A percentile compares a stretch with the other conserved stretches of the same genome.
These are phyloP conservation scores for Battus philenor DNA, from an alignment of 1,140 invertebrate species.

Conservation along the genomic window DNA sequence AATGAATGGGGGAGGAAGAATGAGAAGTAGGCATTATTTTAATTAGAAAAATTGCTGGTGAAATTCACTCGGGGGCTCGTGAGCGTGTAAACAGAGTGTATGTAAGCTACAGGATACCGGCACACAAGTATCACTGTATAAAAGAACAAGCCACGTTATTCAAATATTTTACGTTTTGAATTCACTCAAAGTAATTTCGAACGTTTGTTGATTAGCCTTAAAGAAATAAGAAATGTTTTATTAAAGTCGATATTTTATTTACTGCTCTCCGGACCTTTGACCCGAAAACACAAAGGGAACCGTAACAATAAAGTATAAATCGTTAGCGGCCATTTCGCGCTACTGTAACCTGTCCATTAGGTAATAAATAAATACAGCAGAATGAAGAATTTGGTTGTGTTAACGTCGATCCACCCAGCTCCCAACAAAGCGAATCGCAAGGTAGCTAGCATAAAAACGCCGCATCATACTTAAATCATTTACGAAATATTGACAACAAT, in stretches of 20 bases:
- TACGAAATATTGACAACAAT: constrained; percentile 74
- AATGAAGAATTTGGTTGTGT: constrained; percentile 53
- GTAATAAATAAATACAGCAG: constrained; percentile 68
- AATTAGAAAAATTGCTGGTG: constrained; percentile 69
- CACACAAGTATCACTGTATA: constrained; percentile 8
- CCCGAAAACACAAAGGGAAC: constrained; percentile 13
- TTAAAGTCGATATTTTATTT: not conserved
- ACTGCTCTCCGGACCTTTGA: constrained; percentile 12
- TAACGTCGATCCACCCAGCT: constrained; percentile 46
- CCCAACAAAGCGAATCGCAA: constrained; percentile 45
- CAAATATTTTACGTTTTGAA: constrained; percentile 4
- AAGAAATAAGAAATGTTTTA: not conserved
- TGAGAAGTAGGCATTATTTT: constrained; percentile 72
- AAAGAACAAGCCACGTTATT: constrained; percentile 8
- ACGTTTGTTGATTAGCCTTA: not conserved
- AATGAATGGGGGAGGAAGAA: constrained; percentile 71
- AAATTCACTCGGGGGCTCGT: constrained; percentile 26
- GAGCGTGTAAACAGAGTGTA: constrained; percentile 20
- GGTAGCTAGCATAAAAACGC: constrained; percentile 56
- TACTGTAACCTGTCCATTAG: constrained; percentile 66
- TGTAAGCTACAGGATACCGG: constrained; percentile 11
- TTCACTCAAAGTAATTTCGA: constrained; percentile 1
- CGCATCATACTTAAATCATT: constrained; percentile 71
- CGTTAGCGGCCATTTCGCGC: constrained; percentile 23
- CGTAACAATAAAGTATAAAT: constrained; percentile 9